Evolutionary conservation across 2,888 invertebrate genomes (phyloP).

Genomic region (Chymomyza caudatula): DNA sequence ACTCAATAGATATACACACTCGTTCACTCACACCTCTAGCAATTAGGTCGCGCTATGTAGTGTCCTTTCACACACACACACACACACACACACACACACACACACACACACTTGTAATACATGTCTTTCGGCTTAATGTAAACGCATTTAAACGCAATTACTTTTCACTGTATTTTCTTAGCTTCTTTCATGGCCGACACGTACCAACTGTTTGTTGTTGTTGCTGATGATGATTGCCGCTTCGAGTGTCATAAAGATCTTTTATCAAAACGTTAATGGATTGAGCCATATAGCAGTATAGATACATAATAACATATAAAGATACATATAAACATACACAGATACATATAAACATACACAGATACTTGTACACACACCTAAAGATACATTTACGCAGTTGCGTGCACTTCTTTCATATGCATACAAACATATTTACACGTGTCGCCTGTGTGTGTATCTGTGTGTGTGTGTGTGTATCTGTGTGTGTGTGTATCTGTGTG

Average conservation of each 20-base stretch:
- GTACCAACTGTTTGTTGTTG: slow-evolving; percentile 57
- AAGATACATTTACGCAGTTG: not conserved
- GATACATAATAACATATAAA: no score
- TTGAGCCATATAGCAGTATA: slow-evolving; percentile 62
- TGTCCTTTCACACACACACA: slow-evolving; percentile 17
- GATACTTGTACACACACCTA: not conserved
- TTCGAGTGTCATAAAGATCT: slow-evolving; percentile 74
- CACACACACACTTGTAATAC: slow-evolving; percentile 4
- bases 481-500: not conserved
- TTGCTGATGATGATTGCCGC: slow-evolving; percentile 69
- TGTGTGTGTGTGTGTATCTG: not conserved
- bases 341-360: no score
- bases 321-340: no score
- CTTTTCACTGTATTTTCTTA: slow-evolving; percentile 62
- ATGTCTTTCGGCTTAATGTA: slow-evolving; percentile 61
- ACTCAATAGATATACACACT: slow-evolving; percentile 46
- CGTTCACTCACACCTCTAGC: not conserved
- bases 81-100: slow-evolving; percentile 1
- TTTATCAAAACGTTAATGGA: slow-evolving; percentile 74
- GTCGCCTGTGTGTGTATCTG: not conserved
- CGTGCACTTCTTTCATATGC: slow-evolving; percentile 33
- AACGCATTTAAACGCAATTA: slow-evolving; percentile 72
- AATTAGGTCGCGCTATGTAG: not conserved
- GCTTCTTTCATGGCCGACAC: slow-evolving; percentile 38
- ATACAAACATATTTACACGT: slow-evolving; percentile 23